These are phyloP conservation scores for Hassar affinis DNA, from an alignment of 2,113 vertebrate species.

Conservation along the genomic window DNA sequence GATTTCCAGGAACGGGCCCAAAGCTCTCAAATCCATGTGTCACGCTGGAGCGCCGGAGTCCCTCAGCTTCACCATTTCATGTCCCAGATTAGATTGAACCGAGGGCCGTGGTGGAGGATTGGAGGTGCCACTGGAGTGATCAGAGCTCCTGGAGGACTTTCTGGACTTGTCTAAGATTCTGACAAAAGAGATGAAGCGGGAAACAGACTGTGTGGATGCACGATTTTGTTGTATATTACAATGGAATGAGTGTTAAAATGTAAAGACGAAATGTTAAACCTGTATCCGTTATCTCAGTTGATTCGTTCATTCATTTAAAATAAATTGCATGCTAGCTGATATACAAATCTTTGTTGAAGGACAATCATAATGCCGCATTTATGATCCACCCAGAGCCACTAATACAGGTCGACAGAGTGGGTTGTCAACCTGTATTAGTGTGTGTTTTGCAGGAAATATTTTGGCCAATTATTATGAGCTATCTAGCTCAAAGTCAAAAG, in stretches of 20 bases:
- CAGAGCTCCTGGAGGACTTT: conserved; percentile 50
- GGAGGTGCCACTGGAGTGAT: conserved; percentile 61
- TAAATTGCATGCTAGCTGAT: background rate
- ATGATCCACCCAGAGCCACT: background rate
- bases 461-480: background rate
- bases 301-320: background rate
- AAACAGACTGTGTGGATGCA: background rate
- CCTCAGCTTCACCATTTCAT: conserved; percentile 71
- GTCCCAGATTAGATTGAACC: conserved; percentile 79
- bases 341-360: background rate
- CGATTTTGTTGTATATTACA: background rate
- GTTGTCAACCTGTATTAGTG: background rate
- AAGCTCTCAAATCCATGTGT: conserved; percentile 65
- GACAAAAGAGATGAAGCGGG: background rate
- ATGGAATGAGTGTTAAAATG: background rate
- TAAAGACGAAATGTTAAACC: background rate
- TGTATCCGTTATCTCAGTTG: background rate
- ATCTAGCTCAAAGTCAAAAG: background rate
- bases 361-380: background rate
- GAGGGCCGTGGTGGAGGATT: conserved; percentile 60
- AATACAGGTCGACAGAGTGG: background rate
- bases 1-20: conserved; percentile 61
- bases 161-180: background rate
- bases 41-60: conserved; percentile 62
- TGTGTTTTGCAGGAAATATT: background rate